Evolutionary conservation across 2,797 vertebrate species (phyloP), one percentile per base, ranked within the genome.

Genomic region (Sebastes nivosus): DNA sequence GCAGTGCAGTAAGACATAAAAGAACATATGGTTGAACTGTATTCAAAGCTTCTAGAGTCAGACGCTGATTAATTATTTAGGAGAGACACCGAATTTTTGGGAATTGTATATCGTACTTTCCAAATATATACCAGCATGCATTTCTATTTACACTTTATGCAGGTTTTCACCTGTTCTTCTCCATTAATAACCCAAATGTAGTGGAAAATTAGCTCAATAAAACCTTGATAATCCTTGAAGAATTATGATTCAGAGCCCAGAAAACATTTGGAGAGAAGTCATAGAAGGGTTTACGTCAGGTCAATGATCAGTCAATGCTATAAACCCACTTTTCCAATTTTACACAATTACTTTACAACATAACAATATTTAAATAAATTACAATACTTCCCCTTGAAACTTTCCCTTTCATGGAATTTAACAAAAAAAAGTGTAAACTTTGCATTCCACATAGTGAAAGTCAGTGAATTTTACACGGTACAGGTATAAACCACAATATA

Each of bases 1-100:
- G 72, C 67, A 61, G 67, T 55, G 72, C 77, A 82, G 75, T 63
- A 38, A 72, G 60, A 87, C 13, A 18, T 58, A 67, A 81, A 76
- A 72, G 77, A 27, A 67, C 61, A 80, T 72, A 57, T 13, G 18
- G 38, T 54, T 75, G 7, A 75, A 25, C 9, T 72, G 38, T 38
- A 12, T n/a, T 73, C 42, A 2, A 67, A 4, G 50, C 22, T 79
- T 64, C 63, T 25, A 1, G 3, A 57, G 67, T 29, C 22, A 24
- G 59, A 61, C 9, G 2, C 11, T 59, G 67, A 36, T 50, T 20
- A 9, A 58, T 66, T 66, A 5, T 13, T 24, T 32, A 22, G 29
- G n/a, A 50, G 60, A 79, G 55, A 29, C 16, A 16, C 29, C 2
- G 4, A 3, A 38, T 57, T 24, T 68, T 54, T 22, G 9, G 54